Base-by-base conservation (phyloP, 2,888 invertebrate genomes). In the Clanis bilineata region DNA sequence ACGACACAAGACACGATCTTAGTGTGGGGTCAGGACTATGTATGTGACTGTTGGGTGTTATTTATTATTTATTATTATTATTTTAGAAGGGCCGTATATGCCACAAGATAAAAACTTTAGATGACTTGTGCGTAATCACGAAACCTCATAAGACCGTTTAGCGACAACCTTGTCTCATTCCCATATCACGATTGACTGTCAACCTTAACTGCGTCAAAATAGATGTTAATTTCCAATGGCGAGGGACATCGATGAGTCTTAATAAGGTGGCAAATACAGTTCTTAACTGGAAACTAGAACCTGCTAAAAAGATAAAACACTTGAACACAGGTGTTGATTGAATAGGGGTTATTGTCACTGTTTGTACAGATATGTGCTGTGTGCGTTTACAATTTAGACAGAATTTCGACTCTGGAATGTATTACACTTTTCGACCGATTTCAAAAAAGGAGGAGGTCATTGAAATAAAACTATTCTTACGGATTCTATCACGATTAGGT, bases 281-380 rank as follows among this genome's bases (percentile, higher is more conserved):
- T 43, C 59, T 67, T 64, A 69, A 67, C 70, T 69, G 60, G 63
- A 71, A 76, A 79, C 72, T 74, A 68, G 77, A 76, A 77, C 64
- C 62, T 60, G 83, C 83, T 86, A 86, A 86, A 80, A 79, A 86
- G 85, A 85, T 85, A 83, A 82, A 82, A 86, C 74, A 82, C 70
- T 80, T 71, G 57, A 68, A 77, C 72, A 73, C 60, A 69, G 67
- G 79, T 77, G 85, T 68, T 82, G 81, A 85, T 78, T 79, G 76
- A 63, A 38, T 62, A 77, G 76, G 77, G 72, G 86, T 84, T 83
- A 83, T 73, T 70, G 76, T 67, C 73, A 60, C 66, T 69, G 68
- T 74, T 68, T 68, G 64, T 62, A 64, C 44, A 62, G 57, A 62
- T 61, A 61, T 62, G 59, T 72, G 61, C 3, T 61, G 67, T 77